These are phyloP conservation scores for Cheilosia scutellata DNA, from an alignment of 2,888 invertebrate species.

Conservation along the genomic window DNA sequence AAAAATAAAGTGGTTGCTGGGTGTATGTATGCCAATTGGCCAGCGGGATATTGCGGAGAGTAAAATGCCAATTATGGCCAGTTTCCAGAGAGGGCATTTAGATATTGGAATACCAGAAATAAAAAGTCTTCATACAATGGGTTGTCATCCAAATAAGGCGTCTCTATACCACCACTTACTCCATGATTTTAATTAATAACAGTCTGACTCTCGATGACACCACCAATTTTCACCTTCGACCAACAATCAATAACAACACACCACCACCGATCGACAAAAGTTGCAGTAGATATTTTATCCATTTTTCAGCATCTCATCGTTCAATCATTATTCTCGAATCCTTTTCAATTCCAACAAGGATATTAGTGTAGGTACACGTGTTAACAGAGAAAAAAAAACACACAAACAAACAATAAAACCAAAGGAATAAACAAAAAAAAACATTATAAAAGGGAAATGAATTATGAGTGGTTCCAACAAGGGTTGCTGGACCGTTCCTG, in stretches of 20 bases:
- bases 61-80: too few species aligned
- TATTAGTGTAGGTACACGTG: constrained; percentile 65
- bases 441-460: constrained; percentile 63
- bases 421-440: not conserved
- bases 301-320: constrained; percentile 57
- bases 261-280: constrained; percentile 25
- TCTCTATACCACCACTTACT: not conserved
- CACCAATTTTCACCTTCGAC: constrained; percentile 47
- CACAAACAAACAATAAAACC: constrained; percentile 41
- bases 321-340: constrained; percentile 46
- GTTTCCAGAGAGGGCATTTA: too few species aligned
- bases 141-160: not conserved
- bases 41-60: too few species aligned
- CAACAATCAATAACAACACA: constrained; percentile 45
- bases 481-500: constrained; percentile 42
- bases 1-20: too few species aligned
- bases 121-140: too few species aligned
- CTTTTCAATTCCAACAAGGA: constrained; percentile 65
- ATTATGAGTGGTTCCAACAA: constrained; percentile 60
- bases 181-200: too few species aligned
- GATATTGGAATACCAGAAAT: too few species aligned
- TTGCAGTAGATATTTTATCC: constrained; percentile 59
- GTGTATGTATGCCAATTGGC: too few species aligned
- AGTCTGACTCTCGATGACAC: constrained; percentile 39
- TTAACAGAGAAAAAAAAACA: constrained; percentile 52